Evolutionary conservation across 2,797 vertebrate species (phyloP), one percentile per base, ranked within the genome.

Genomic region (Chanos chanos): DNA sequence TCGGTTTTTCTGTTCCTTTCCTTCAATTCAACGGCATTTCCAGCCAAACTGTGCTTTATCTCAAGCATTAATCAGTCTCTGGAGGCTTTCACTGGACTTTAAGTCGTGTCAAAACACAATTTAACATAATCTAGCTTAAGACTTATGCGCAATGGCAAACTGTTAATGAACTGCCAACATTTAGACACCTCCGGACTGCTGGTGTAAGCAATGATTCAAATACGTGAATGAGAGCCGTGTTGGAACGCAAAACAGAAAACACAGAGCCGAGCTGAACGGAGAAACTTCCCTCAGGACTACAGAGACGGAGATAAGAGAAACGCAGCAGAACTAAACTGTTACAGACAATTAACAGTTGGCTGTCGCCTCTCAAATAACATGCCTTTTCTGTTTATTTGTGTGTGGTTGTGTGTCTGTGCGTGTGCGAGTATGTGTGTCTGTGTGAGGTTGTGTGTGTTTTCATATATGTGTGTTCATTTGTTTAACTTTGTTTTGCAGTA

Each of bases 41-140:
- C 41, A 19, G 13, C 25, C 18, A 2, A 10, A 6, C 43, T 6
- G 3, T n/a, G n/a, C 13, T 24, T 36, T 24, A 47, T 36, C 43
- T 7, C 31, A 24, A 21, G 25, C 37, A 83, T 83, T 82, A 83
- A 81, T 82, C 80, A 77, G 74, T 64, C 82, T 77, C 82, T 71
- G 3, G 59, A 79, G 81, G 69, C 72, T 63, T 61, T 65, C 30
- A 21, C 65, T 76, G 77, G 73, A 83, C 80, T 80, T 80, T 43
- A 83, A 80, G 71, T 74, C 67, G 71, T 86, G 79, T 87, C 80
- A 81, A 86, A 85, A 86, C 76, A 82, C 73, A 76, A 65, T 77
- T 78, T 75, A 77, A 75, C 80, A 70, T 80, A 71, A 84, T 79
- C 76, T 84, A 52, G 40, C 55, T 73, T 50, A 58, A 57, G 61